Evolutionary conservation across 2,797 vertebrate species (phyloP), one percentile per base, ranked within the genome.

Genomic region (Bothrops alternatus): DNA sequence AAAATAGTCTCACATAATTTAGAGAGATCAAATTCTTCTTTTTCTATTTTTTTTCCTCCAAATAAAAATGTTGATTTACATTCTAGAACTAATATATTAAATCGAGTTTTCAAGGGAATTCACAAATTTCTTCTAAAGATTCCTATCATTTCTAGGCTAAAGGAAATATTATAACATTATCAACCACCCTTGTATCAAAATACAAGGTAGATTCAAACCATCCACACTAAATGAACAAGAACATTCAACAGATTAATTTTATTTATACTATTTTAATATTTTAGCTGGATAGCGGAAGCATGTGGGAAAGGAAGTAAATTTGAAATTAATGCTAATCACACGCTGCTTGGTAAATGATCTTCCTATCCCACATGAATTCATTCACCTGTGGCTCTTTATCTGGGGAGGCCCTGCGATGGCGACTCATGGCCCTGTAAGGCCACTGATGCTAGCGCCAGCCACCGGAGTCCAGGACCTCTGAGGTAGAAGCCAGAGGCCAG

Each of bases 121-220:
- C 95, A 96, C 93, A 97, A 95, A 96, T 93, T 86, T 88, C 90
- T 96, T 91, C 93, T 96, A 94, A 96, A 97, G 95, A 94, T 87
- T 93, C 93, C 91, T 93, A 26, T 89, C 89, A 96, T 93, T 96
- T 97, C 96, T 78, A 96, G 95, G 95, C 94, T 95, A 96, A 94
- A 93, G 94, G 96, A 94, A 96, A 93, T 95, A 97, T 93, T 65
- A 91, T 91, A 96, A 95, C 87, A 86, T 47, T 58, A 93, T 91
- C 26, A 93, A 55, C 92, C 95, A 95, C 0, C 57, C 90, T 61
- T 92, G 92, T 91, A 94, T 94, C 95, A 95, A 32, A 97, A 94
- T 56, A 88, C 25, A 47, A 16, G 20, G n/a, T 56, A 90, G 20
- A 63, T 89, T 95, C 93, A 92, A 78, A 78, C 94, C 60, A 23